Evolutionary conservation across 2,797 vertebrate genomes (phyloP), one percentile per base, ranked within the genome.

Genomic region (Hozukius guyotensis): DNA sequence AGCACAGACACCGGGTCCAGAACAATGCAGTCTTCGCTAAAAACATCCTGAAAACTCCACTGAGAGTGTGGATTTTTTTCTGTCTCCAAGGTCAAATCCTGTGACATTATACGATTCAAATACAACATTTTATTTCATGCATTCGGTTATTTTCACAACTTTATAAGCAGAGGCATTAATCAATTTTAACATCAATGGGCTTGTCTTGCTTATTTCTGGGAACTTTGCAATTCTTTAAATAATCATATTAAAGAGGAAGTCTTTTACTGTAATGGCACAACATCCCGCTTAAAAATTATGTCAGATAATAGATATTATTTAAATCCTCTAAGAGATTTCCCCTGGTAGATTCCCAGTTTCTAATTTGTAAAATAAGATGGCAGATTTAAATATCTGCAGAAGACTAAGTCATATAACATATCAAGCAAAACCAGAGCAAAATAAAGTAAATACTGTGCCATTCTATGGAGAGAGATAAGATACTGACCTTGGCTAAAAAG

Each of bases 1-100:
- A 99, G 95, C 64, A 97, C 96, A 7, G 91, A 93, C 27, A 96
- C 92, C 0, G 96, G 93, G 88, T 99, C 97, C 46, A 99, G 96
- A 65, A 99, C 96, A 27, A 99, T 98, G 36, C 97, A 97, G 32
- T 99, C 99, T 85, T 99, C 99, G 22, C 91, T 97, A 85, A 99
- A 99, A 82, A 97, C 94, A 66, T 98, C 95, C 78, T 97, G 91
- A 31, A 95, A 97, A 18, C 93, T 96, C 96, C 96, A 98, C 70
- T 98, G 97, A 49, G 95, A 94, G 59, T 95, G 97, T 0, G 95
- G 94, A 78, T 98, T 97, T 87, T 96, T 96, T 11, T 97, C 96
- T 52, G 95, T 90, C 77, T 95, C 97, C 59, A 94, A 75, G 31
- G 94, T 88, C 8, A 90, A 66, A 84, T 96, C 92, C 98, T 99